These are phyloP conservation scores for Lagria hirta DNA, from an alignment of 2,888 invertebrate genomes.

Conservation along the genomic window DNA sequence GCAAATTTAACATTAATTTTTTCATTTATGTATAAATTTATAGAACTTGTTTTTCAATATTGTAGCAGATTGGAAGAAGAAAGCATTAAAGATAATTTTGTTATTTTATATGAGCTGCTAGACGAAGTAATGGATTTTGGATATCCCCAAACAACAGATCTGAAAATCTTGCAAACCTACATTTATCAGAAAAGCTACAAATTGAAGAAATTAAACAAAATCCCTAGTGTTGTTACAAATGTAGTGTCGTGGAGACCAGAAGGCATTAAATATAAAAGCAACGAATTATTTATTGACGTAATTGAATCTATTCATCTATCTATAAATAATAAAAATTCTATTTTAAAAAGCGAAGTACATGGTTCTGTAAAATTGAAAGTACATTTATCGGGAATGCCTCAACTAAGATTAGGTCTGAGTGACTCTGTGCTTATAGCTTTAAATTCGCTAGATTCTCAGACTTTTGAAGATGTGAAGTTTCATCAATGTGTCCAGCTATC, in stretches of 20 bases:
- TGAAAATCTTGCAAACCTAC: conserved; percentile 91
- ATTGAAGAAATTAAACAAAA: conserved; percentile 68
- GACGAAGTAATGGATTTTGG: conserved; percentile 95
- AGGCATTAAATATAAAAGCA: conserved; percentile 93
- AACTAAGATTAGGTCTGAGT: conserved; percentile 73
- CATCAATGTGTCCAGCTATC: conserved; percentile 94
- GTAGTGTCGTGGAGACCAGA: conserved; percentile 96
- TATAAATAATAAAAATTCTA: conserved; percentile 90
- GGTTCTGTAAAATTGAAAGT: conserved; percentile 96
- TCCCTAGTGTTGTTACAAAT: conserved; percentile 94
- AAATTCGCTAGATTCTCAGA: conserved; percentile 67
- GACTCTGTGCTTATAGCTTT: conserved; percentile 59
- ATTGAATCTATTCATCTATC: conserved; percentile 93
- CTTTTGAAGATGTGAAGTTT: conserved; percentile 94
- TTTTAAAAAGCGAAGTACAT: conserved; percentile 89
- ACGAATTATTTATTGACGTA: conserved; percentile 95
- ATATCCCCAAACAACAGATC: conserved; percentile 93
- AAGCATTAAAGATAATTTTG: conserved; percentile 95
- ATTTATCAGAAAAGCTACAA: conserved; percentile 96
- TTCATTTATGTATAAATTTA: conserved; percentile 88
- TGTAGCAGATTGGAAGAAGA: conserved; percentile 95
- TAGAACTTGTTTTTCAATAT: conserved; percentile 87
- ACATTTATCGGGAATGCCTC: conserved; percentile 93
- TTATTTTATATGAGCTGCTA: conserved; percentile 91
- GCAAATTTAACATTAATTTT: conserved; percentile 90